Base-by-base conservation (phyloP, 2,113 vertebrate species). In the Chionodraco myersi region DNA sequence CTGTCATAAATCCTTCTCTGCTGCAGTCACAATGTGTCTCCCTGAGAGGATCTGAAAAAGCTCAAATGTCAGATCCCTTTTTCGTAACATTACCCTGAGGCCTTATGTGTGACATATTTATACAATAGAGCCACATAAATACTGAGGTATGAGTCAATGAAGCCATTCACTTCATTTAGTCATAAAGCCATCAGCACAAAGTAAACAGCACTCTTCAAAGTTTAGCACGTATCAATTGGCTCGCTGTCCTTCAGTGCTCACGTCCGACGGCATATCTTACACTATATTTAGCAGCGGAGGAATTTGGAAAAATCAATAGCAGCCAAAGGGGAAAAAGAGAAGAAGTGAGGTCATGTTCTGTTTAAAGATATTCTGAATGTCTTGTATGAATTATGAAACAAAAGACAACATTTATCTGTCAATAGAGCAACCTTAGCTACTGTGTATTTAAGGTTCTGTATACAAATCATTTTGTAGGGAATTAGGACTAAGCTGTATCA, bases 301-400 rank as follows among this genome's bases (percentile, higher is more conserved):
- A 76, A 82, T 81, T 87, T 70, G 77, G 85, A 83, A 87, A 92
- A 91, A 92, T 88, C 87, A 71, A 90, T 89, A 77, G 51, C 13
- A 71, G 62, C 65, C 56, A 44, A 34, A 79, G 30, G 2, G 58
- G 73, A 77, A 74, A 73, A 41, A 73, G 41, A 30, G n/a, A 75
- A 52, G 66, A 78, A 73, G 61, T 45, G 1, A 34, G 71, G 44
- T 69, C 18, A 75, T 78, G 58, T 73, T 76, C 75, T 59, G 30
- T 80, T 64, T 84, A 77, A 16, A 73, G 78, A 73, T 62, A 69
- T 60, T 82, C 34, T 60, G 36, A 66, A 26, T 10, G 3, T 78
- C 59, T 67, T 53, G 26, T 57, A 57, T 26, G 26, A 23, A 23
- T 52, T 54, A 52, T 71, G 68, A 76, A n/a, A 49, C 44, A 58